Base-by-base conservation (phyloP, 2,113 vertebrate species). In the Lutjanus erythropterus region DNA sequence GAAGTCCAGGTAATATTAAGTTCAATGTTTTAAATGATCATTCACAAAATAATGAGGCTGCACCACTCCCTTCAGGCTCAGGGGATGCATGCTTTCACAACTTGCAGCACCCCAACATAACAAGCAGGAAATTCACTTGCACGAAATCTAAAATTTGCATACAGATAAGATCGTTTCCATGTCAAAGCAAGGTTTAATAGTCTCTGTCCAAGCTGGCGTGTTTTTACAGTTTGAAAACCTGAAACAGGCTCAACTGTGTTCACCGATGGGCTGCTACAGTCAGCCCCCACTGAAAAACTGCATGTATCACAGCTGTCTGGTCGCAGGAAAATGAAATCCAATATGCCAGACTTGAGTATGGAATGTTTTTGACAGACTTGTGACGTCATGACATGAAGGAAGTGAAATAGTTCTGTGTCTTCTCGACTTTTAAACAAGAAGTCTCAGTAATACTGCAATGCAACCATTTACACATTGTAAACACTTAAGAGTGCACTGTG, bases 1-100 rank as follows among this genome's bases (percentile, higher is more conserved):
- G 98, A 99, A 84, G 98, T 99, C 81, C 98, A 99, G 98, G 98
- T 99, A 96, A 85, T 66, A 71, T 77, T n/a, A 65, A 10, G 0
- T 69, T n/a, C 3, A 16, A 3, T 39, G 21, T 44, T 50, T 73
- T 27, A 55, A 25, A 33, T 53, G 5, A 50, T 9, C 7, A 67
- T 35, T 47, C 14, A 52, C 25, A 60, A 49, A 29, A 25, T 72
- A 37, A 46, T 47, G 18, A 73, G 12, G 7, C 31, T 0, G 25
- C 21, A 44, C 2, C 7, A 23, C 11, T 71, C 44, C 18, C 21
- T 68, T 37, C 0, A 0, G 25, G 5, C 41, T 75, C 41, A 25
- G 42, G 14, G 19, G 9, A 64, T n/a, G 4, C 23, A 44, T 60
- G 42, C 49, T 27, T 59, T 71, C n/a, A 66, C 19, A 58, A 6